These are phyloP conservation scores for Nesogale talazaci DNA, from an alignment of 2,113 vertebrate species.

Conservation along the genomic window DNA sequence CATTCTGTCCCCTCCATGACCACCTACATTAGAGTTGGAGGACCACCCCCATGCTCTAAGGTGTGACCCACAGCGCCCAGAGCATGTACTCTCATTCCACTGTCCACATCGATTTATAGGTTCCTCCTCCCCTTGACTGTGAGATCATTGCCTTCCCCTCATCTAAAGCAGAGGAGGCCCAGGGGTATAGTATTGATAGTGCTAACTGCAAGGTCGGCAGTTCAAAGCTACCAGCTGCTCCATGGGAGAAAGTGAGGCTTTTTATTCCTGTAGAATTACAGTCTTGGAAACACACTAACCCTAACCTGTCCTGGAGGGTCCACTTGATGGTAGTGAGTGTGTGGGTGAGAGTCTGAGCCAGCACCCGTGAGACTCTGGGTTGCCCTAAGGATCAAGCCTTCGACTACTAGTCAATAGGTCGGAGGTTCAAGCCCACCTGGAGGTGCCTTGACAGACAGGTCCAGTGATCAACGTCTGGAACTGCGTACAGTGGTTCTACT, in stretches of 20 bases:
- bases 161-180: not conserved
- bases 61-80: not conserved
- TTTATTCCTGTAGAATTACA: too few species aligned
- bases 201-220: too few species aligned
- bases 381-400: not conserved
- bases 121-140: not conserved
- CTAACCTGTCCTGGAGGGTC: too few species aligned
- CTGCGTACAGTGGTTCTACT: not conserved
- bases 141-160: not conserved
- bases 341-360: not conserved
- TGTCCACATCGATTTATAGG: fast-evolving
- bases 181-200: too few species aligned
- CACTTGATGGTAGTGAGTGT: too few species aligned
- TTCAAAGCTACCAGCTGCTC: too few species aligned
- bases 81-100: not conserved
- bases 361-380: too few species aligned
- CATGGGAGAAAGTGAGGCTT: too few species aligned
- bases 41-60: not conserved
- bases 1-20: not conserved
- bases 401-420: not conserved
- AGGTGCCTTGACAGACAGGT: not conserved
- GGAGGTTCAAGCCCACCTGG: not conserved
- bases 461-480: not conserved
- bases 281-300: too few species aligned
- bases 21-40: not conserved